Base-by-base conservation (phyloP, 2,888 invertebrate genomes). In the Lasioglossum leucozonium region DNA sequence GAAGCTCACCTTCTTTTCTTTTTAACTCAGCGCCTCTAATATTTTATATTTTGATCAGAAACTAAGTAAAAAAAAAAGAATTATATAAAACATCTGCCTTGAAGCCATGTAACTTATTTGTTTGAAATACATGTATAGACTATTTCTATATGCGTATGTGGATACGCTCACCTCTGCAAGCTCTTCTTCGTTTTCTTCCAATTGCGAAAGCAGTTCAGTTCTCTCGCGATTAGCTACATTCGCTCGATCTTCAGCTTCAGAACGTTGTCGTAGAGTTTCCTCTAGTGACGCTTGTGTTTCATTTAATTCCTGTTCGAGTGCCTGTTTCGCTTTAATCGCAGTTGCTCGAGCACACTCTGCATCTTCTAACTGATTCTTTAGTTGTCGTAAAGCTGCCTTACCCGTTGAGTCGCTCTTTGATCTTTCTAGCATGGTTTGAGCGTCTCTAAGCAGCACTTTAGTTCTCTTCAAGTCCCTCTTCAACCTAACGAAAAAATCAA, bases 121-220 rank as follows among this genome's bases (percentile, higher is more conserved):
- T 51, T 8, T 22, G 22, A 51, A 51, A 51, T 51, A n/a, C n/a
- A n/a, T n/a, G n/a, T n/a, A 51, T 51, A 2, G 22, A 51, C 47
- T 51, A 51, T 22, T 51, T 51, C 8, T 0, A 22, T 8, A 8
- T n/a, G n/a, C n/a, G n/a, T 51, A 6, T n/a, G n/a, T 55, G 11
- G 55, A n/a, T n/a, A n/a, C 4, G n/a, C 81, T 89, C 92, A 96
- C 96, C 95, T 98, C 98, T 0, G 98, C 97, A 80, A 98, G 96
- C 94, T 99, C 99, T 93, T 99, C 99, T 94, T 99, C 99, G 74
- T 98, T 98, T 93, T 99, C 99, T 92, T 99, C 99, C 26, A 99
- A 96, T 94, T 98, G 98, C 13, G 97, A 97, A 90, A 98, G 96
- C 22, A 98, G 95, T 79, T 98, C 98, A 30, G 97, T 96, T 26